Conservation (phyloP, 2,797 vertebrate species). For the Trachurus trachurus region DNA sequence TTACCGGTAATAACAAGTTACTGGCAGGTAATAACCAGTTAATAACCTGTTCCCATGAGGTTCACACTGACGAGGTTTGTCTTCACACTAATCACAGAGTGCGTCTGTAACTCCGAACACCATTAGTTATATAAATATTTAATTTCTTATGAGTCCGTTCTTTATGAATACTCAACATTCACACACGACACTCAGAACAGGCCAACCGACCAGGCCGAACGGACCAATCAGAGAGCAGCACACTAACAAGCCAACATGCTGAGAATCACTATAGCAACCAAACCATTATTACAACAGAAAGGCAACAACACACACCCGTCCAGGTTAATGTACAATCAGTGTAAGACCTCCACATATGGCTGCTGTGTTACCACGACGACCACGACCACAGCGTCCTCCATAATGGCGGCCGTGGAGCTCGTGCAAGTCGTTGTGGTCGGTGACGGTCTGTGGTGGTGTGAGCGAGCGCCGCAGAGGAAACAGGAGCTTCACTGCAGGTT, state of each 20-base stretch:
- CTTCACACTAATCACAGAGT: not conserved
- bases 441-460: not conserved
- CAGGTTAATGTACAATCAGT: conserved; percentile 56
- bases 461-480: not conserved
- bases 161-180: conserved; percentile 47
- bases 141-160: conserved; percentile 25
- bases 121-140: conserved; percentile 18
- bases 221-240: conserved; percentile 57
- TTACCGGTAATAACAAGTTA: not conserved
- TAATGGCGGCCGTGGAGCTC: not conserved
- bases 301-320: conserved; percentile 55
- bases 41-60: not conserved
- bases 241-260: conserved; percentile 71
- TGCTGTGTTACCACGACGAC: fast-evolving
- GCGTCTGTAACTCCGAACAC: conserved; percentile 28
- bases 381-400: no score
- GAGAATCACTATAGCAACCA: conserved; percentile 67
- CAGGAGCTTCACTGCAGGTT: conserved; percentile 4
- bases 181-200: conserved; percentile 27
- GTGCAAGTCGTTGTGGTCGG: not conserved
- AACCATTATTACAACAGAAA: conserved; percentile 66
- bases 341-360: not conserved
- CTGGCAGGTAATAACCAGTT: not conserved
- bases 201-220: conserved; percentile 10
- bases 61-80: not conserved